Base-by-base conservation (phyloP, 2,888 invertebrate genomes). In the Rotaria sp. region DNA sequence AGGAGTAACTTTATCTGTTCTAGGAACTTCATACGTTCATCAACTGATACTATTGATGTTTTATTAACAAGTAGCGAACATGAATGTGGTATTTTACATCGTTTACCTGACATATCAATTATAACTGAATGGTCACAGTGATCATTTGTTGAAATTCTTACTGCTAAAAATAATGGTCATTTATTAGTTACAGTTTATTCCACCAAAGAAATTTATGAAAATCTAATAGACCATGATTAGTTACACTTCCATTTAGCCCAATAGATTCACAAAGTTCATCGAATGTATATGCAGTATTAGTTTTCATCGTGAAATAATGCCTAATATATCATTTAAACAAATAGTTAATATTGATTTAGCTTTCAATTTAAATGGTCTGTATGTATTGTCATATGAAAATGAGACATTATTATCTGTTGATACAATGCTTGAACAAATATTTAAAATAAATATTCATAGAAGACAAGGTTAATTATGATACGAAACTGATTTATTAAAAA, bases 401-500 rank as follows among this genome's bases (percentile, higher is more conserved):
- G 57, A 24, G 4, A 57, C 57, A 57, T 24, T n/a, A 10, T n/a
- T 57, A 8, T 57, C 57, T 57, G n/a, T 57, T 57, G 57, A 57
- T n/a, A n/a, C 57, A n/a, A 57, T n/a, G n/a, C 57, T 57, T 57
- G 57, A n/a, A n/a, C 26, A 57, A 57, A 57, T 57, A 21, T 57
- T n/a, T 57, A 57, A n/a, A 57, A 57, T 57, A n/a, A n/a, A 57
- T n/a, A n/a, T n/a, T 57, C n/a, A n/a, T 11, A 57, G 8, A 4
- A n/a, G n/a, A 57, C 57, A 57, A 26, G 57, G n/a, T 13, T n/a
- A 57, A 57, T 57, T 57, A 57, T 57, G 57, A n/a, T 57, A 57
- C n/a, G 57, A 57, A n/a, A n/a, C n/a, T 57, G 57, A 57, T n/a
- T 57, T 57, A 57, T 57, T 57, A n/a, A 57, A 57, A n/a, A n/a